phyloP scores from a whole-genome alignment of 2,888 invertebrate genomes.

The Digitonthophagus gazella region DNA sequence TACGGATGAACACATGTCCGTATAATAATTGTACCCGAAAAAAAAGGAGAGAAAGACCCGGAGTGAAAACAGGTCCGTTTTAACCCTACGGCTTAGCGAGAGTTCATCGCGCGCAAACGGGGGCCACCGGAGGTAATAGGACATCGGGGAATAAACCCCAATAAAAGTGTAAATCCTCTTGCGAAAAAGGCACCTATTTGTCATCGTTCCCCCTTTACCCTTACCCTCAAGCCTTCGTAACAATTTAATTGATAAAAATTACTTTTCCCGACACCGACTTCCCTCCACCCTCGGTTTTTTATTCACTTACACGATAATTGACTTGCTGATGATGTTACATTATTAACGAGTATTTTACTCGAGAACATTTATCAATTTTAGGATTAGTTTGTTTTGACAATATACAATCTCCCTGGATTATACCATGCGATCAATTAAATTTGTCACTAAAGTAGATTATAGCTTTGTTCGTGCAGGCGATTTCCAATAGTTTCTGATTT shows the following conservation, averaged over 20 bases:
- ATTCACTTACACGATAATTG: slow-evolving; percentile 1
- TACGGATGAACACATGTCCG: slow-evolving; percentile 14
- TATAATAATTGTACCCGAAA: slow-evolving; percentile 35
- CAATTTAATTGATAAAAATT: slow-evolving; percentile 45
- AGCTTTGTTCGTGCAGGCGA: no score
- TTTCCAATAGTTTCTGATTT: no score
- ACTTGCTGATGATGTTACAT: slow-evolving; percentile 14
- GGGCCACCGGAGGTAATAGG: slow-evolving; percentile 39
- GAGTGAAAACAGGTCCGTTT: slow-evolving; percentile 34
- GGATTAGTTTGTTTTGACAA: not conserved
- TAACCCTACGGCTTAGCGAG: slow-evolving; percentile 37
- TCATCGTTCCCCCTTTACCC: slow-evolving; percentile 1
- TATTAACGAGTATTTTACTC: not conserved
- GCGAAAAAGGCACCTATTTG: slow-evolving; percentile 30
- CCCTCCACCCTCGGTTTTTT: slow-evolving; percentile 7
- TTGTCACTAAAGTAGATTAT: no score
- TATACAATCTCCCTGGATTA: no score
- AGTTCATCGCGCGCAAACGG: slow-evolving; percentile 37
- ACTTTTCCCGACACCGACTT: slow-evolving; percentile 25
- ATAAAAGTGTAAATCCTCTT: slow-evolving; percentile 45
- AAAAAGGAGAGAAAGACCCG: slow-evolving; percentile 35
- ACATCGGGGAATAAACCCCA: slow-evolving; percentile 45
- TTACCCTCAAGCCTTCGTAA: not conserved
- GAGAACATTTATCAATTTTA: not conserved
- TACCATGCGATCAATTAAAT: no score